Evolutionary conservation across 92 coral and sea anemone genomes (phyloP), one percentile per base, ranked within the genome.

Genomic region (Porites lobata): DNA sequence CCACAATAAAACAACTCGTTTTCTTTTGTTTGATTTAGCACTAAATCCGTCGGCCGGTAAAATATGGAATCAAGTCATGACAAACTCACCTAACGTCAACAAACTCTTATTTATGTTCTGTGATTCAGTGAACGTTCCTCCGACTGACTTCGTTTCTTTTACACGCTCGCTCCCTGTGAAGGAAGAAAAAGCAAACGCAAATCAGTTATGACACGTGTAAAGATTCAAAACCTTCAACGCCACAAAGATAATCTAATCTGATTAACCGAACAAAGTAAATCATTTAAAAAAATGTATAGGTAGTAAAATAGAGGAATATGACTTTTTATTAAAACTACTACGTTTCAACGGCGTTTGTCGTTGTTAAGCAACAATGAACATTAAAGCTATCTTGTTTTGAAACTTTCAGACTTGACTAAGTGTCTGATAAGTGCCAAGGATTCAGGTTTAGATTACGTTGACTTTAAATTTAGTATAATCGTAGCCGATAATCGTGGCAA

Each of bases 71-170:
- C 22, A 21, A 83, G 50, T 47, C 50, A 20, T 12, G 52, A 19
- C 75, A 12, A 63, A 26, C 84, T 77, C 84, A 96, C 99, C 99
- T 78, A 98, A 72, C 11, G 99, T 98, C 53, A 98, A 93, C 80
- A 98, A 86, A 69, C 99, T 98, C 74, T 98, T 96, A 77, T 98
- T 98, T 85, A 98, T 98, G 82, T 95, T 98, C 76, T 98, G 99
- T 21, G 99, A 98, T 86, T 98, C 99, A 6, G 99, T 82, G 56
- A 98, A 98, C 10, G 98, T 61, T 38, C 94, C 98, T 21, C 99
- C 99, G 43, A 89, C 92, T 1, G 99, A 89, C 77, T 94, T 95
- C 11, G 99, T 98, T 81, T 98, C 99, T 79, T 98, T 98, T 4
- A 98, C 99, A 50, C 99, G 84, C 83, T 98, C 99, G 77, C 96